Conservation (phyloP, 2,888 invertebrate species). For the Drosophila ustulata region DNA sequence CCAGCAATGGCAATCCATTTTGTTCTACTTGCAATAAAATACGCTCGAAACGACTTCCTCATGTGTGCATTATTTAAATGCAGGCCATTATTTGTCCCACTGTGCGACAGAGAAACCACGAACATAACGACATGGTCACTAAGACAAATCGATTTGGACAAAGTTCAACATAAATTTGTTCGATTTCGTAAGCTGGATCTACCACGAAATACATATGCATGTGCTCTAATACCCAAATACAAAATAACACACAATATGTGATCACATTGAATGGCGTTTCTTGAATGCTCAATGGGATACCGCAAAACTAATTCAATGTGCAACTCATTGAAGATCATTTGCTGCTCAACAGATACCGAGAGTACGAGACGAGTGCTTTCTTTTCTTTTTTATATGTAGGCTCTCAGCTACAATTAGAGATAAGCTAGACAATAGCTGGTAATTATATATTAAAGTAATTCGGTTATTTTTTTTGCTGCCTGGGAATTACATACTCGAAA, state of each 20-base stretch:
- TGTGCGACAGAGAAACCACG: constrained; percentile 19
- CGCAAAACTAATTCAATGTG: constrained; percentile 26
- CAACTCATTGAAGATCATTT: constrained; percentile 32
- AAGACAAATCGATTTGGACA: constrained; percentile 46
- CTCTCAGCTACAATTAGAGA: neutral
- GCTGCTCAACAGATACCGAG: constrained; percentile 2
- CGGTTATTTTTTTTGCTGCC: neutral
- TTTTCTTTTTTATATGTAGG: constrained; percentile 4
- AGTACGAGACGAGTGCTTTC: neutral
- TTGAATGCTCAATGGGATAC: constrained; percentile 12
- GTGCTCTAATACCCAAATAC: constrained; percentile 9
- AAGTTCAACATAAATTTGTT: constrained; percentile 33
- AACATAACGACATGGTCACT: constrained; percentile 30
- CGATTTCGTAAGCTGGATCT: constrained; percentile 31
- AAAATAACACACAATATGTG: constrained; percentile 4
- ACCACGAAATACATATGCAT: constrained; percentile 27
- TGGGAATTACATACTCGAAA: neutral
- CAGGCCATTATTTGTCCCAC: constrained; percentile 1
- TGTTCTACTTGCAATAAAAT: neutral
- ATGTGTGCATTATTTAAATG: constrained; percentile 4
- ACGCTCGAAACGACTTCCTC: neutral
- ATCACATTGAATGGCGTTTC: constrained; percentile 16
- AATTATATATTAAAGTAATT: constrained; percentile 7
- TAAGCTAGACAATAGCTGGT: constrained; percentile 2
- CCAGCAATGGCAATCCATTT: neutral